Conservation (phyloP, 2,797 vertebrate species). For the Gallinago solitaria region DNA sequence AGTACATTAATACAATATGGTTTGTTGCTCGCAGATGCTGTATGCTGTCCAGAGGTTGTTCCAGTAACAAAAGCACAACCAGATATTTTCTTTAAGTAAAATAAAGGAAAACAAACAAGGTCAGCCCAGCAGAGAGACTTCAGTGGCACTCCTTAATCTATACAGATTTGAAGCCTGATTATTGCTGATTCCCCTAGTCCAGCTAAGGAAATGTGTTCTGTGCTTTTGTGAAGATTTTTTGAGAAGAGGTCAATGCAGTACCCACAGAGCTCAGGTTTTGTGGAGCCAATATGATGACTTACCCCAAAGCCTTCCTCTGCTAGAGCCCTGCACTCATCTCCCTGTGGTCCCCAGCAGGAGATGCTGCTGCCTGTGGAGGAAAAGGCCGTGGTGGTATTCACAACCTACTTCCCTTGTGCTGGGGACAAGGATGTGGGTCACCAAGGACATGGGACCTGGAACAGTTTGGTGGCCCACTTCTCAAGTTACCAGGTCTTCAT, state of each 20-base stretch:
- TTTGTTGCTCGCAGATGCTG: not conserved
- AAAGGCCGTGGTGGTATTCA: not conserved
- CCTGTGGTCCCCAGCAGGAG: not conserved
- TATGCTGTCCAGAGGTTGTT: not conserved
- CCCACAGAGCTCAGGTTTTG: not conserved
- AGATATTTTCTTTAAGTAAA: not conserved
- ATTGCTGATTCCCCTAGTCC: not conserved
- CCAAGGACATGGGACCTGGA: not conserved
- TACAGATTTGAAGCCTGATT: not conserved
- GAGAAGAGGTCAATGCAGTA: not conserved
- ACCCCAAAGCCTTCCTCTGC: not conserved
- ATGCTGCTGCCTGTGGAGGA: rapidly evolving
- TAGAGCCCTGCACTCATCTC: not conserved
- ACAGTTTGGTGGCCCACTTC: not conserved
- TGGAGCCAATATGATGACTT: not conserved
- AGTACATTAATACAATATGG: not conserved
- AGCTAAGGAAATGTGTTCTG: not conserved
- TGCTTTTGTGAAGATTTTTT: not conserved
- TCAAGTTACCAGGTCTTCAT: not conserved
- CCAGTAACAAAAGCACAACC: not conserved
- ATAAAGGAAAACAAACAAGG: not conserved
- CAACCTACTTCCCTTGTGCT: not conserved
- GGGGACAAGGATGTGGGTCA: not conserved
- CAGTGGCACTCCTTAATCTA: not conserved
- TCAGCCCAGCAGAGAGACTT: not conserved